Evolutionary conservation across 2,888 invertebrate genomes (phyloP).

Genomic region (Sacculina carcini): DNA sequence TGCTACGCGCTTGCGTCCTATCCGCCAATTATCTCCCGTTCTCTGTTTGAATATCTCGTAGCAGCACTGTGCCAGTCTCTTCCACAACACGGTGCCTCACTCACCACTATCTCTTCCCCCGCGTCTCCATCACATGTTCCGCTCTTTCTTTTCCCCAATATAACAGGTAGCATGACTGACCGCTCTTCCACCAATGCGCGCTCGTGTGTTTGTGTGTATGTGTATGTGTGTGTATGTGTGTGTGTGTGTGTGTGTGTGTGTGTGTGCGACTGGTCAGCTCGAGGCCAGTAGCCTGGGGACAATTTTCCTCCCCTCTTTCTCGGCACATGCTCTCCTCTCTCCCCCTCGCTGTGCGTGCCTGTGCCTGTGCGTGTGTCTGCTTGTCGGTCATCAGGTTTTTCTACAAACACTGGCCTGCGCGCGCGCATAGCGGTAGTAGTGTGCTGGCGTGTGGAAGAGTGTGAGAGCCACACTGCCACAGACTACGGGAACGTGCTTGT

Average conservation of each 20-base stretch:
- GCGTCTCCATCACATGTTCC: neutral
- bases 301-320: neutral
- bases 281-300: no score
- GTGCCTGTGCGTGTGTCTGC: neutral
- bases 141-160: neutral
- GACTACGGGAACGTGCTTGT: no score
- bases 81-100: no score
- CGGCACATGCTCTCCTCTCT: neutral
- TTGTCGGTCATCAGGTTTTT: neutral
- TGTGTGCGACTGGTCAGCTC: no score
- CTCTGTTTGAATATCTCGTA: no score
- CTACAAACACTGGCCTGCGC: neutral
- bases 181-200: neutral
- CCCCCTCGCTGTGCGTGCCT: neutral
- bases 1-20: no score
- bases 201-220: neutral
- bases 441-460: neutral
- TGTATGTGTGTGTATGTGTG: neutral
- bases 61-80: no score
- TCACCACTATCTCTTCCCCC: neutral
- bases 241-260: slow-evolving; percentile 1
- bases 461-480: no score
- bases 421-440: neutral
- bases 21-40: no score
- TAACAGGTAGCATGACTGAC: no score